Conservation (phyloP, 2,113 vertebrate species). For the Pangasianodon gigas region DNA sequence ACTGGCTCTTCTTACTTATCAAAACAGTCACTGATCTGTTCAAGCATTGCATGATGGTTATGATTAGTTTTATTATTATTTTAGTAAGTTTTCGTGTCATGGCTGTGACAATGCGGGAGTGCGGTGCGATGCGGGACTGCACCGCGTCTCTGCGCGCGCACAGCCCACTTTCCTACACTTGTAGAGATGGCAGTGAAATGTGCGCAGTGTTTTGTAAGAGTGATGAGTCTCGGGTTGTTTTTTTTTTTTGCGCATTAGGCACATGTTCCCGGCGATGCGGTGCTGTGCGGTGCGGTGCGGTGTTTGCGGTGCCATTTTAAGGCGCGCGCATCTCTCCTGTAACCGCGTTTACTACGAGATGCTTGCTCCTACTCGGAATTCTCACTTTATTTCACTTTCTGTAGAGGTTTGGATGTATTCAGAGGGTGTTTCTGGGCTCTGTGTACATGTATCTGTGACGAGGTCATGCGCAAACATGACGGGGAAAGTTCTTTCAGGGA, state of each 20-base stretch:
- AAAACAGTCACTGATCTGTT: background rate
- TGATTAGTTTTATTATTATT: background rate
- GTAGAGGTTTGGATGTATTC: background rate
- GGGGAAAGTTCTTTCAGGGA: background rate
- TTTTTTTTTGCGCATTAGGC: conserved; percentile 22
- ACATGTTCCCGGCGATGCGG: background rate
- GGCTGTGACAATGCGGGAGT: conserved; percentile 14
- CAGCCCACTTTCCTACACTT: background rate
- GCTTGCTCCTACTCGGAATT: background rate
- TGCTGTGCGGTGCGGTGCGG: background rate
- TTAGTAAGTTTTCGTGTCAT: conserved; percentile 45
- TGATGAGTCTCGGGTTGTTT: background rate
- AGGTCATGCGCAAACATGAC: background rate
- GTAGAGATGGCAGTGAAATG: background rate
- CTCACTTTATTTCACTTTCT: background rate
- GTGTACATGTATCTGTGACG: background rate
- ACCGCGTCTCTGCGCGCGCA: background rate
- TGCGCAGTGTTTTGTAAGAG: background rate
- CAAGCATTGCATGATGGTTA: background rate
- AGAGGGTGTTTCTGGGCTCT: background rate
- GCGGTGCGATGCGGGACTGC: background rate
- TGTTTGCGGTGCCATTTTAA: conserved; percentile 33
- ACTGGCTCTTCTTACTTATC: background rate
- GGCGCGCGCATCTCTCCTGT: conserved; percentile 30
- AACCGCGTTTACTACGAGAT: background rate